phyloP scores from a whole-genome alignment of 2,797 vertebrate genomes.

The Alfaro cultratus region DNA sequence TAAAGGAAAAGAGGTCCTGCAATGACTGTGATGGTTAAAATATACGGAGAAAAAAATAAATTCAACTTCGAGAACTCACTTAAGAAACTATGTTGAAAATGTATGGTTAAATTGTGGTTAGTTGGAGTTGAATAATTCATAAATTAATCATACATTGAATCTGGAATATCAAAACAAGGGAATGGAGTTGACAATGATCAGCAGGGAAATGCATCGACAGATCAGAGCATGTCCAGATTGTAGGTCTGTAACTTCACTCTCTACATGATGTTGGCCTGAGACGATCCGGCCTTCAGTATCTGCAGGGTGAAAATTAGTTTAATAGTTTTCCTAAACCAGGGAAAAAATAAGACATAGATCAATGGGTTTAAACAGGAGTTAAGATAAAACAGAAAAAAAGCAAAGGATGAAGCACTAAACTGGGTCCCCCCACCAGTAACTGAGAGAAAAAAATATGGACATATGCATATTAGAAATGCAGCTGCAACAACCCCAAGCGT shows the following conservation, averaged over 20 bases:
- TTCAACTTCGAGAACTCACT: neutral
- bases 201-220: neutral
- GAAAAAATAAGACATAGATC: neutral
- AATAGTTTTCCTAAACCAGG: conserved; percentile 9
- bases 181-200: neutral
- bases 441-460: neutral
- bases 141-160: neutral
- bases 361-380: neutral
- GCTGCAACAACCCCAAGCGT: neutral
- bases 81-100: neutral
- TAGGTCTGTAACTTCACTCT: neutral
- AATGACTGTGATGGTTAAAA: neutral
- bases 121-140: neutral
- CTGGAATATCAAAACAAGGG: neutral
- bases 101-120: neutral
- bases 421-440: neutral
- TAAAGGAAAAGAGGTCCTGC: neutral
- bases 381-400: neutral
- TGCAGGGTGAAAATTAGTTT: conserved; percentile 4
- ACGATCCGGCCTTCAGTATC: neutral
- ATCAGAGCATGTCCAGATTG: neutral
- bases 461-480: neutral
- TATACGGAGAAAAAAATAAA: neutral
- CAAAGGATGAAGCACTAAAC: neutral
- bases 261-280: neutral